Evolutionary conservation across 2,888 invertebrate species (phyloP).

Genomic region (Macrosiphum euphorbiae): DNA sequence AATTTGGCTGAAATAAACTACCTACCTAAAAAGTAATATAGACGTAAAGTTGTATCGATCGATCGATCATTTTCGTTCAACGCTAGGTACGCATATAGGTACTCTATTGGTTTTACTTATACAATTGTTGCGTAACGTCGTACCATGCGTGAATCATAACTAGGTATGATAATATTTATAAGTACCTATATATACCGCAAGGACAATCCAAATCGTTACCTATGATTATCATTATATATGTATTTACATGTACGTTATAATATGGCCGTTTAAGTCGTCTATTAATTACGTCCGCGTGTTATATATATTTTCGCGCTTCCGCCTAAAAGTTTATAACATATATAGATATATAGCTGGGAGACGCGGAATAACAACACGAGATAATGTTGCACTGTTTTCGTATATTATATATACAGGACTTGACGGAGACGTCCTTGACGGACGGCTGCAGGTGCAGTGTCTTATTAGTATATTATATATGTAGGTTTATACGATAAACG

Average conservation of each 20-base stretch:
- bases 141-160: background rate
- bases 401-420: background rate
- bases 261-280: conserved; percentile 14
- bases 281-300: conserved; percentile 43
- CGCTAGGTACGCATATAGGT: background rate
- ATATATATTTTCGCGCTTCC: conserved; percentile 18
- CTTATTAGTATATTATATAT: background rate
- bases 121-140: background rate
- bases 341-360: background rate
- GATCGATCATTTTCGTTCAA: background rate
- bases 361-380: conserved; percentile 2
- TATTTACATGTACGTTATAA: conserved; percentile 7
- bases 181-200: background rate
- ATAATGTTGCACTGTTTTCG: conserved; percentile 16
- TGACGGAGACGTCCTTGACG: conserved; percentile 32
- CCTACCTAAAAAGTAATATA: background rate
- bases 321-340: conserved; percentile 29
- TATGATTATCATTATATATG: conserved; percentile 13
- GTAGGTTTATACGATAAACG: background rate
- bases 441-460: background rate
- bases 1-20: background rate
- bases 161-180: background rate
- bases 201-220: conserved; percentile 13
- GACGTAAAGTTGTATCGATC: background rate
- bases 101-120: background rate